These are phyloP conservation scores for Bedellia somnulentella DNA, from an alignment of 2,888 invertebrate genomes.

Conservation along the genomic window DNA sequence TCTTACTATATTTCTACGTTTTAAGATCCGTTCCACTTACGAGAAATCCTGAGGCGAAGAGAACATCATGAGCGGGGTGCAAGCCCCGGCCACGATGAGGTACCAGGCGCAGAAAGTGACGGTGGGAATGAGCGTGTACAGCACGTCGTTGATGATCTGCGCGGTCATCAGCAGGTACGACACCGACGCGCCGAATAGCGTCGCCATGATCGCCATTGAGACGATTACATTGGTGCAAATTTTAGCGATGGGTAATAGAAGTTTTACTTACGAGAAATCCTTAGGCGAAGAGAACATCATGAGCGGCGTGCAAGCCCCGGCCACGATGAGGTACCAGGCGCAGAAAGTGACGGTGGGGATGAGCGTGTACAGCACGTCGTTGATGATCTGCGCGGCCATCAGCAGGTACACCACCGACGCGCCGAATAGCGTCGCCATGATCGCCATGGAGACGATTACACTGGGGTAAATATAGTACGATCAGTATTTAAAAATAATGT, in stretches of 20 bases:
- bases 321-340: slow-evolving; percentile 65
- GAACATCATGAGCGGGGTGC: slow-evolving; percentile 67
- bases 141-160: slow-evolving; percentile 63
- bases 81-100: slow-evolving; percentile 57
- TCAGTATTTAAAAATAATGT: too few relatives aligned
- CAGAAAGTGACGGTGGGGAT: slow-evolving; percentile 60
- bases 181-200: slow-evolving; percentile 67
- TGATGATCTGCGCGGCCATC: slow-evolving; percentile 66
- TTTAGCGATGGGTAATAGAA: too few relatives aligned
- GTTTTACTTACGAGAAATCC: slow-evolving; percentile 66
- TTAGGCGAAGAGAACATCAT: slow-evolving; percentile 71
- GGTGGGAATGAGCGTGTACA: slow-evolving; percentile 42
- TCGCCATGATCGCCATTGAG: slow-evolving; percentile 65
- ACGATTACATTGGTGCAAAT: too few relatives aligned
- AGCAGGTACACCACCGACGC: slow-evolving; percentile 68
- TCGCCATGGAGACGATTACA: slow-evolving; percentile 59
- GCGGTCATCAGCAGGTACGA: slow-evolving; percentile 69
- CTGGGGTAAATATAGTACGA: too few relatives aligned
- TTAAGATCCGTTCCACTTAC: too few relatives aligned
- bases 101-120: slow-evolving; percentile 66
- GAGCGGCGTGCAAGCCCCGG: slow-evolving; percentile 59
- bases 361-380: slow-evolving; percentile 50
- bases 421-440: slow-evolving; percentile 68
- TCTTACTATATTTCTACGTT: too few relatives aligned
- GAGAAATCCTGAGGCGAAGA: slow-evolving; percentile 73